Base-by-base conservation (phyloP, 2,888 invertebrate genomes). In the Tachina grossa region DNA sequence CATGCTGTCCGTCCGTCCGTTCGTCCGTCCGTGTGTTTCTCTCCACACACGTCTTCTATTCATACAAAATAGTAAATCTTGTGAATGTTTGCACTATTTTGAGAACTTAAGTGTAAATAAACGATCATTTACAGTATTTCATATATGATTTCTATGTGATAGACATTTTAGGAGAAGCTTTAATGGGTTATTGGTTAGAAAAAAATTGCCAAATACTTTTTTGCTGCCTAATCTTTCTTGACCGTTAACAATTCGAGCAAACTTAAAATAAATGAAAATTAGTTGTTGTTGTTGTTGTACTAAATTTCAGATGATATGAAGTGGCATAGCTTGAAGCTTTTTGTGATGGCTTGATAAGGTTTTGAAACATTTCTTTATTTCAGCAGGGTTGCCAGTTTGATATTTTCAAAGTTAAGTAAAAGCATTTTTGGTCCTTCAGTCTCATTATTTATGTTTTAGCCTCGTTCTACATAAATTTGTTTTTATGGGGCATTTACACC, bases 71-170 rank as follows among this genome's bases (percentile, higher is more conserved):
- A 61, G 49, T 31, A 51, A 68, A 75, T 59, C 51, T 61, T 51
- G 16, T 51, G 39, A 2, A 5, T 49, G 9, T 39, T 5, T n/a
- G n/a, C 31, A 16, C 19, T 47, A 2, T 13, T 55, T 43, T 65
- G 43, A 4, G 66, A 19, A 47, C 47, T 14, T 13, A 5, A 2
- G 57, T 59, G 22, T 14, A 59, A 66, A 51, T 65, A 55, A 31
- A 49, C 66, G 49, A 74, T 66, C 74, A 53, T 47, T 75, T 11
- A 39, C 59, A 79, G 63, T 65, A 49, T 74, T 80, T 81, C 68
- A 68, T 75, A 39, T 31, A 14, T n/a, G 59, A 57, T 68, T 68
- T 51, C 57, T 11, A 66, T 59, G 22, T 39, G 14, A 9, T 51
- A 53, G 31, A 55, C 4, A 47, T 19, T 53, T 45, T 5, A 43